Conservation (phyloP, 2,113 vertebrate species). For the Phyllostomus discolor region DNA sequence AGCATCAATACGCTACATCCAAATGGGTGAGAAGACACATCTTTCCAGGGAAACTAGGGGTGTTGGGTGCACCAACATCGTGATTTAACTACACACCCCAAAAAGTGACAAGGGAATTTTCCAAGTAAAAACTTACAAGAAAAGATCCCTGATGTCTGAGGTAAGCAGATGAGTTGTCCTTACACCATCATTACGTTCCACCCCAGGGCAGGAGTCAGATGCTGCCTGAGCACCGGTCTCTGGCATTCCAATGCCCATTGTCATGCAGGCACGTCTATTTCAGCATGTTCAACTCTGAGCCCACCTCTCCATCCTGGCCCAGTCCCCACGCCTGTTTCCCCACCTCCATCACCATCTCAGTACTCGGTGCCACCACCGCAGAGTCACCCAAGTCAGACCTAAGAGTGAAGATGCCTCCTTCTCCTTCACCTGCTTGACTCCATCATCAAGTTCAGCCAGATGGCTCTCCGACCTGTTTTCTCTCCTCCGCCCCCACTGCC, state of each 20-base stretch:
- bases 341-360: neutral
- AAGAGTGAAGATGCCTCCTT: neutral
- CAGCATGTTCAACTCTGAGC: neutral
- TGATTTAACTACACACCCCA: neutral
- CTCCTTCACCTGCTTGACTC: neutral
- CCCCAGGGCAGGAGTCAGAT: neutral
- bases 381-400: neutral
- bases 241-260: neutral
- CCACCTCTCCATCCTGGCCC: neutral
- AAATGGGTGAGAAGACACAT: neutral
- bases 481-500: neutral
- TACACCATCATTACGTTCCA: neutral
- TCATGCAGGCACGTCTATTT: neutral
- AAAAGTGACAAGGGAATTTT: neutral
- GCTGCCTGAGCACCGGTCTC: neutral
- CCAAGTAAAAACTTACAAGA: neutral
- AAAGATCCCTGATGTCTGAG: neutral
- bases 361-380: neutral
- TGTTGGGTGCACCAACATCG: neutral
- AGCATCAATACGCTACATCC: neutral
- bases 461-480: neutral
- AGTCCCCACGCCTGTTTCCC: neutral
- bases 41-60: neutral
- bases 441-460: neutral
- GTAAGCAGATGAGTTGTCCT: neutral